phyloP scores from a whole-genome alignment of 2,888 invertebrate species.

The Plagodis dolabraria region DNA sequence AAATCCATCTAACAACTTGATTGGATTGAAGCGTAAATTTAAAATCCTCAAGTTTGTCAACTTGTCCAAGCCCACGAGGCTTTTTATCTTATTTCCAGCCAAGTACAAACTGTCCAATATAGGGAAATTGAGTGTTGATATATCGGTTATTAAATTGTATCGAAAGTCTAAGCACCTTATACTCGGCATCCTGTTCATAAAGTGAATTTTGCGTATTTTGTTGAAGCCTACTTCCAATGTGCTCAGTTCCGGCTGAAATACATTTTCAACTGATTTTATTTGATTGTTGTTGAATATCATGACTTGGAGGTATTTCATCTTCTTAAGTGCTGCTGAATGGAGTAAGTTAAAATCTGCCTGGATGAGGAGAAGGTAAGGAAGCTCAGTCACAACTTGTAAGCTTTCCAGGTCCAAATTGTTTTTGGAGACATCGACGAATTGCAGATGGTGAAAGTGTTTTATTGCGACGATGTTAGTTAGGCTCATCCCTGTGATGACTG shows the following conservation, averaged over 20 bases:
- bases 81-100: conserved; percentile 89
- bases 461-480: conserved; percentile 82
- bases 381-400: conserved; percentile 73
- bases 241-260: conserved; percentile 82
- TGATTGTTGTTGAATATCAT: conserved; percentile 82
- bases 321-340: conserved; percentile 73
- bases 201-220: conserved; percentile 60
- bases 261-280: conserved; percentile 77
- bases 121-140: conserved; percentile 74
- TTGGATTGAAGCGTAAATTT: conserved; percentile 89
- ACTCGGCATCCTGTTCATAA: conserved; percentile 58
- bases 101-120: conserved; percentile 89
- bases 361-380: conserved; percentile 83
- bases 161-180: conserved; percentile 84
- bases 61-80: conserved; percentile 85
- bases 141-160: conserved; percentile 76
- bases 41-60: conserved; percentile 87
- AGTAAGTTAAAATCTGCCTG: conserved; percentile 84
- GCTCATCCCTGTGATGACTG: conserved; percentile 73
- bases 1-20: conserved; percentile 82
- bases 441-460: conserved; percentile 79
- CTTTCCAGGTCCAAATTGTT: conserved; percentile 77
- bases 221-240: conserved; percentile 84
- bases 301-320: conserved; percentile 86
- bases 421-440: conserved; percentile 84